These are phyloP conservation scores for Bucco capensis DNA, from an alignment of 2,113 vertebrate species.

Conservation along the genomic window DNA sequence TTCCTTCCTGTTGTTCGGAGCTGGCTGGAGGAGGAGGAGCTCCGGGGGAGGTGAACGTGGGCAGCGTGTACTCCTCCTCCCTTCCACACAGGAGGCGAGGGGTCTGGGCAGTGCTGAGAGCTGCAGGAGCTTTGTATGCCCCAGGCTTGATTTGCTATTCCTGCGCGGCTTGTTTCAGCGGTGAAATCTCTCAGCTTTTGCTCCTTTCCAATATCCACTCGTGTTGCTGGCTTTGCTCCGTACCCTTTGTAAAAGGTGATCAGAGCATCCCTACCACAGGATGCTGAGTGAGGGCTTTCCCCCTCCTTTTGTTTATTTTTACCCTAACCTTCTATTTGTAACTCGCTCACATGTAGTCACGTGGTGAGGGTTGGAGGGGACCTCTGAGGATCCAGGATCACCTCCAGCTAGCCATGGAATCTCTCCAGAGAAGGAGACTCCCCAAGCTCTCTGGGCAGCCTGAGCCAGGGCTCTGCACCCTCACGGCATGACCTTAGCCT, in stretches of 20 bases:
- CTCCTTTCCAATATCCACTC: accelerated
- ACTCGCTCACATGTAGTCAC: accelerated
- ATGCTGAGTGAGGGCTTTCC: too few relatives aligned
- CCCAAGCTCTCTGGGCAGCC: too few relatives aligned
- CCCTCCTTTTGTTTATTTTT: too few relatives aligned
- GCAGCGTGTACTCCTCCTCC: accelerated
- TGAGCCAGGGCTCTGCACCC: too few relatives aligned
- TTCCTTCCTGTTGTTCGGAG: accelerated
- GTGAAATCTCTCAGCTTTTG: accelerated
- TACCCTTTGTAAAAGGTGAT: background rate
- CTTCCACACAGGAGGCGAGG: background rate
- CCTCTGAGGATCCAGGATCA: too few relatives aligned
- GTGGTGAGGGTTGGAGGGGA: too few relatives aligned
- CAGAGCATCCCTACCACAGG: background rate
- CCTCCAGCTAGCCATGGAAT: too few relatives aligned
- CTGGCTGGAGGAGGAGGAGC: accelerated
- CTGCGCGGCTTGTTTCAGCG: accelerated
- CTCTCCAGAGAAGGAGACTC: too few relatives aligned
- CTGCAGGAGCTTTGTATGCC: accelerated
- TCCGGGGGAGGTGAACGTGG: accelerated
- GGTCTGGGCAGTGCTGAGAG: accelerated
- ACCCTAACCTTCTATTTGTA: background rate
- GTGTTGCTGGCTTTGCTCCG: background rate
- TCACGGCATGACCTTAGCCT: too few relatives aligned
- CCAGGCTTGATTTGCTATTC: background rate